These are phyloP conservation scores for Ivindomyrus marchei DNA, from an alignment of 2,113 vertebrate genomes.

Conservation along the genomic window DNA sequence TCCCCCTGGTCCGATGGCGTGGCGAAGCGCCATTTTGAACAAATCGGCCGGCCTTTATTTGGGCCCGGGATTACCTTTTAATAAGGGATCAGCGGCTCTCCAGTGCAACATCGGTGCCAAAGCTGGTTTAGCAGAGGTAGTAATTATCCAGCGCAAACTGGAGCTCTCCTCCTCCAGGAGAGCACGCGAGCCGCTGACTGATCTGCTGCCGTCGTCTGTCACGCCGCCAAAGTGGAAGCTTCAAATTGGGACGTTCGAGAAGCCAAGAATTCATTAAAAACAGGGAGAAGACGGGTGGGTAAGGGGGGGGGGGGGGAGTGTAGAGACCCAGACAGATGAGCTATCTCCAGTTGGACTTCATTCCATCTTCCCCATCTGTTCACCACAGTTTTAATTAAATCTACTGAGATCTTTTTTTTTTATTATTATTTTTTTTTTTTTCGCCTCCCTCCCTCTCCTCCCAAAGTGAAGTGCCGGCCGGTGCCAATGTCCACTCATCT, in stretches of 20 bases:
- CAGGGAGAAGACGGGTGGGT: conserved; percentile 29
- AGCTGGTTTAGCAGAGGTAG: conserved; percentile 35
- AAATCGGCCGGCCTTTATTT: conserved; percentile 57
- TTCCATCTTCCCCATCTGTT: conserved; percentile 96
- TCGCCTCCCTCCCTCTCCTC: conserved; percentile 46
- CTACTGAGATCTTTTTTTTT: conserved; percentile 80
- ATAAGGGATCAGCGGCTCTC: conserved; percentile 55
- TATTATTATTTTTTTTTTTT: conserved; percentile 35
- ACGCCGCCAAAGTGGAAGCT: conserved; percentile 61
- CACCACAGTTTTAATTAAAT: conserved; percentile 96
- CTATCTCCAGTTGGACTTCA: conserved; percentile 80
- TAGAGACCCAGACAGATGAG: conserved; percentile 81
- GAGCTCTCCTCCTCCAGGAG: conserved; percentile 49
- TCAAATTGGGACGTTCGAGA: conserved; percentile 57
- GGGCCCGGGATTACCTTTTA: conserved; percentile 58
- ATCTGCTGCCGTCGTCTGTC: conserved; percentile 46
- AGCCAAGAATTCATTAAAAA: conserved; percentile 76
- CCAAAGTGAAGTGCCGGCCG: conserved; percentile 63
- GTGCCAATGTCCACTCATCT: conserved; percentile 86
- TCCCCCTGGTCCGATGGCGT: conserved; percentile 38
- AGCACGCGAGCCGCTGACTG: conserved; percentile 42
- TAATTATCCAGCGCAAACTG: conserved; percentile 52
- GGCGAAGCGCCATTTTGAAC: conserved; percentile 48
- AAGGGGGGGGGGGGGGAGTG: conserved; percentile 27
- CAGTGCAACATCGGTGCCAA: conserved; percentile 40